Percentiles rank a stretch among this genome's conserved stretches.
Evolutionary conservation across 2,888 invertebrate genomes (phyloP).

Genomic region (Psococerastis gibbosa): DNA sequence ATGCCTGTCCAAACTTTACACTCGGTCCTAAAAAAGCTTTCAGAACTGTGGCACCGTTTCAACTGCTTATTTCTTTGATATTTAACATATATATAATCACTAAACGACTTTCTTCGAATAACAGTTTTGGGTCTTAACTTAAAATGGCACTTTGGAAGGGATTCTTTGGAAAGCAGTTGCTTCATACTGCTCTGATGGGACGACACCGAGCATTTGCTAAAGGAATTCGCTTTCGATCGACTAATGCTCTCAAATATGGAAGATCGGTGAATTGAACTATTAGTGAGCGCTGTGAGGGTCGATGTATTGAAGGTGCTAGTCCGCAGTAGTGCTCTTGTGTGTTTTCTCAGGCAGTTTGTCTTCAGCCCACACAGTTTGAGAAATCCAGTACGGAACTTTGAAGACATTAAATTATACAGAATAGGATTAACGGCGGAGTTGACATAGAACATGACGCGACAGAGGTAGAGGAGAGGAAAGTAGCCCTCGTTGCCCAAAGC

Average conservation of each 20-base stretch:
- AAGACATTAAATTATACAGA: slow-evolving; percentile 79
- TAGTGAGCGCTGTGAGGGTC: slow-evolving; percentile 30
- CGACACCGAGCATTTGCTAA: neutral
- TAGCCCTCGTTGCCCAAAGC: slow-evolving; percentile 60
- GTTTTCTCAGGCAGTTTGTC: slow-evolving; percentile 23
- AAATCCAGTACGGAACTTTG: slow-evolving; percentile 73
- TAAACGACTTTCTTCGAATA: neutral
- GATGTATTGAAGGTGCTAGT: slow-evolving; percentile 46
- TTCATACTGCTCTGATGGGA: neutral
- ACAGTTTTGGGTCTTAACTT: neutral
- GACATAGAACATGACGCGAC: slow-evolving; percentile 70
- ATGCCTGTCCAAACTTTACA: neutral
- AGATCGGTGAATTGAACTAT: slow-evolving; percentile 11
- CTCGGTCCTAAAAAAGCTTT: neutral
- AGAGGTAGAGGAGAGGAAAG: slow-evolving; percentile 66
- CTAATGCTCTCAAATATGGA: neutral
- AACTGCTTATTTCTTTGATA: neutral
- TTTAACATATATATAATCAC: neutral
- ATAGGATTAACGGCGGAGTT: slow-evolving; percentile 86
- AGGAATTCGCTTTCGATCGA: neutral
- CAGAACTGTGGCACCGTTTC: neutral
- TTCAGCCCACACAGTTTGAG: slow-evolving; percentile 38
- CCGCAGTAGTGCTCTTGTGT: slow-evolving; percentile 31
- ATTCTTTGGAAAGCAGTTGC: neutral
- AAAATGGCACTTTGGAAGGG: slow-evolving; percentile 6